phyloP scores from a whole-genome alignment of 2,888 invertebrate species.

The Poecilus cupreus region DNA sequence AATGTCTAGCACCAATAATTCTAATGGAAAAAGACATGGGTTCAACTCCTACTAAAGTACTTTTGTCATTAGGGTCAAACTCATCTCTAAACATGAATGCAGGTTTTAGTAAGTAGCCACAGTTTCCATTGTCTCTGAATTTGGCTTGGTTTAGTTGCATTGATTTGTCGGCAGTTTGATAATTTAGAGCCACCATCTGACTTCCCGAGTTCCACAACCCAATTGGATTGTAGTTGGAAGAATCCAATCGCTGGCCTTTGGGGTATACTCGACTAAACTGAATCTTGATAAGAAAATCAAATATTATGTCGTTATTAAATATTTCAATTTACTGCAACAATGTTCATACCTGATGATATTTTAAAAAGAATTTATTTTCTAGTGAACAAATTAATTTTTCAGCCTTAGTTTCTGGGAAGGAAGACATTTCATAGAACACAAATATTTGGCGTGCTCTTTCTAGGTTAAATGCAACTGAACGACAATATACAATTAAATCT shows the following conservation, averaged over 20 bases:
- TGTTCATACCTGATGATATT: conserved; percentile 80
- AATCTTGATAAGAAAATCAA: conserved; percentile 69
- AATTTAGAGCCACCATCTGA: conserved; percentile 98
- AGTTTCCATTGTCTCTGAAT: conserved; percentile 93
- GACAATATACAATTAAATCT: conserved; percentile 96
- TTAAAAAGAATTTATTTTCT: conserved; percentile 83
- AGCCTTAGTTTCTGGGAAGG: conserved; percentile 97
- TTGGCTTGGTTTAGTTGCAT: conserved; percentile 98
- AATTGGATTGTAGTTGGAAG: conserved; percentile 97
- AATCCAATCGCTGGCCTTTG: conserved; percentile 94
- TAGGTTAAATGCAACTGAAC: conserved; percentile 87
- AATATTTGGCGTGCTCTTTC: conserved; percentile 84
- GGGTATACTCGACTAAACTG: conserved; percentile 98
- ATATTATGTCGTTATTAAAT: not conserved
- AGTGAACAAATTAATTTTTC: conserved; percentile 91
- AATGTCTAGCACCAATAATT: conserved; percentile 92
- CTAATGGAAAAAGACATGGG: conserved; percentile 81
- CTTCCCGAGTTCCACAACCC: conserved; percentile 97
- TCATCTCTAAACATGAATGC: conserved; percentile 88
- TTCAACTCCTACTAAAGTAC: conserved; percentile 76
- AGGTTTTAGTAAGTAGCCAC: conserved; percentile 95
- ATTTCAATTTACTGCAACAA: not conserved
- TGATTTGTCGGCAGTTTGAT: conserved; percentile 95
- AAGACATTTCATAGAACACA: conserved; percentile 97
- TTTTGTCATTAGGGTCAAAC: conserved; percentile 86